Evolutionary conservation across 2,888 invertebrate species (phyloP), one percentile per base, ranked within the genome.

Genomic region (Hesperia comma): DNA sequence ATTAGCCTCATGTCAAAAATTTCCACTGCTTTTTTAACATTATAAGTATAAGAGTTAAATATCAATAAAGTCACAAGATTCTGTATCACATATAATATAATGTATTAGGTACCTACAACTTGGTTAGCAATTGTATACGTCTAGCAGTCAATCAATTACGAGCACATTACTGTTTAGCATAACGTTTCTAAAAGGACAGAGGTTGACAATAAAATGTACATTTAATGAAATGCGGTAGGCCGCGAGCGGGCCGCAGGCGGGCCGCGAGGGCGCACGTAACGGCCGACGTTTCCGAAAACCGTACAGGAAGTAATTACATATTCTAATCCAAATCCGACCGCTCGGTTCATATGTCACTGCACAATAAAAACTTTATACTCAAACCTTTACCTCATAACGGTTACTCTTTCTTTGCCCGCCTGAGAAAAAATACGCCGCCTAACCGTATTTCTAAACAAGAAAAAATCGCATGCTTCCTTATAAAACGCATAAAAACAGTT

Each of bases 261-360:
- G 72, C 69, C 63, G 68, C 74, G 68, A 56, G 62, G 72, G 68
- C 63, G 67, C 74, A 67, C 61, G 62, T 63, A 71, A 69, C 70
- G 69, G 69, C 63, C 63, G 53, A 85, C 86, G 88, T 89, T 91
- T 92, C 92, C 92, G 87, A 87, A 90, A 87, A 85, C 82, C 91
- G 87, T 90, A 88, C 90, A 92, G 92, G 92, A 92, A 92, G 88
- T 92, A 92, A 92, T 92, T 92, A 92, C 90, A 88, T 91, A 92
- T 92, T 90, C 92, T 88, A 90, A 92, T 91, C 90, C 88, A 77
- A 84, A 83, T 82, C 85, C 85, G 78, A 77, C 54, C 81, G 79
- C 86, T 86, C 90, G 89, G 88, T 88, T 91, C 92, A 86, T 87
- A 88, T 92, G 92, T 91, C 92, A 91, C 89, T 79, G 80, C 77